These are phyloP conservation scores for Clivina fossor DNA, from an alignment of 2,888 invertebrate genomes.

Conservation along the genomic window DNA sequence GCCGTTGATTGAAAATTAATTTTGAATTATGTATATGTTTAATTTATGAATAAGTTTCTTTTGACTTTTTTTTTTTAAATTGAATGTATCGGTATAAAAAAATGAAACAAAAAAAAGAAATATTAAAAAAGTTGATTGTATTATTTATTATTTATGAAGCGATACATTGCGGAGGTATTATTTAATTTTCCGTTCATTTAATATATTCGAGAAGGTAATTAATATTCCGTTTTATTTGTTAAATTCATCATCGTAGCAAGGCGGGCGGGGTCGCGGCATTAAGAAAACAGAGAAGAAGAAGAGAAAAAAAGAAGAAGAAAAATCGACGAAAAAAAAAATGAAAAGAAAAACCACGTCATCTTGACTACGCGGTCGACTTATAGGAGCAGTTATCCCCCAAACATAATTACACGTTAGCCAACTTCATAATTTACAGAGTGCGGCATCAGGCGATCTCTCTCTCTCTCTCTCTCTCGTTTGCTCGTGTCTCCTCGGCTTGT, in stretches of 20 bases:
- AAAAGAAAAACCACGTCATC: too few relatives aligned
- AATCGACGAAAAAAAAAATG: too few relatives aligned
- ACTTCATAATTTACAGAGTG: slow-evolving; percentile 30
- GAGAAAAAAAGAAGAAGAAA: not conserved
- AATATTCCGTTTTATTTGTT: slow-evolving; percentile 34
- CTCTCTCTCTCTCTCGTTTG: not conserved
- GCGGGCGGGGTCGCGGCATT: slow-evolving; percentile 16
- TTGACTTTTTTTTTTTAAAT: too few relatives aligned
- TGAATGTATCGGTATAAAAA: too few relatives aligned
- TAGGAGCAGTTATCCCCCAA: slow-evolving; percentile 32
- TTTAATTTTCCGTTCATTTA: slow-evolving; percentile 25
- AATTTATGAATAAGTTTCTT: too few relatives aligned
- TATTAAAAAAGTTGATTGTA: too few relatives aligned
- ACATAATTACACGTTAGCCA: slow-evolving; percentile 34
- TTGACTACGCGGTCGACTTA: slow-evolving; percentile 3
- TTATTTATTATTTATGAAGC: slow-evolving; percentile 26
- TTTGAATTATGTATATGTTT: too few relatives aligned
- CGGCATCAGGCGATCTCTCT: not conserved
- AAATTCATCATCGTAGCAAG: slow-evolving; percentile 29
- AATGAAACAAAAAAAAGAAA: too few relatives aligned
- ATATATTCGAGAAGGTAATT: slow-evolving; percentile 32
- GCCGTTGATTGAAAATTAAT: too few relatives aligned
- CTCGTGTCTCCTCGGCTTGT: too few relatives aligned
- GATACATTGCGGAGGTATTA: slow-evolving; percentile 21
- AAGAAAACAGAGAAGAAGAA: slow-evolving; percentile 1